Evolutionary conservation across 2,888 invertebrate genomes (phyloP), one percentile per base, ranked within the genome.

Genomic region (Merodon equestris): DNA sequence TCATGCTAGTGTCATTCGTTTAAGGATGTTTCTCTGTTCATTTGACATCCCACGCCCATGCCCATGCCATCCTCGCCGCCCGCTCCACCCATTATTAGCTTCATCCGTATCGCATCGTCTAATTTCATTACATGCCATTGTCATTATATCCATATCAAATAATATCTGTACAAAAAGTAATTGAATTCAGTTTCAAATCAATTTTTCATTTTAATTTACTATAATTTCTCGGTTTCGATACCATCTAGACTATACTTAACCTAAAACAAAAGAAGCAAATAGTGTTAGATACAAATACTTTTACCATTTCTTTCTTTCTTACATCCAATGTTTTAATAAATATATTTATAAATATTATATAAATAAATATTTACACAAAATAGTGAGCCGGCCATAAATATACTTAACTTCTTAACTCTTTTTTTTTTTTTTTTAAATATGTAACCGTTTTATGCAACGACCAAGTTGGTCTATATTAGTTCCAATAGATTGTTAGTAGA

Each of bases 321-420:
- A 79, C 48, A 63, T 63, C 68, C 67, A 73, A 70, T 70, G 68
- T 73, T 79, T 70, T 74, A 27, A 74, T 75, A 81, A 66, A 64
- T 75, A 75, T n/a, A n/a, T n/a, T n/a, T n/a, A n/a, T n/a, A n/a
- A n/a, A n/a, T n/a, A n/a, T n/a, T n/a, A n/a, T n/a, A n/a, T 74
- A 70, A 57, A 67, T 57, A 77, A 72, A 77, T 79, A 74, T 74
- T 57, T 81, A 81, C 81, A 81, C 70, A 70, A 79, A 81, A 81
- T 81, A 81, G 81, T 81, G 81, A 75, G 81, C 81, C 81, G 81
- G 81, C 81, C 81, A 81, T 75, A 81, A 81, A 81, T 75, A 75
- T 81, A 81, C 66, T 57, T 71, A 70, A 71, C 64, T 70, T 58
- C 58, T 68, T 42, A 27, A 27, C 27, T 27, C 2, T 27, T 27